Evolutionary conservation across 2,113 vertebrate genomes (phyloP).

Genomic region (Hystrix cristata): DNA sequence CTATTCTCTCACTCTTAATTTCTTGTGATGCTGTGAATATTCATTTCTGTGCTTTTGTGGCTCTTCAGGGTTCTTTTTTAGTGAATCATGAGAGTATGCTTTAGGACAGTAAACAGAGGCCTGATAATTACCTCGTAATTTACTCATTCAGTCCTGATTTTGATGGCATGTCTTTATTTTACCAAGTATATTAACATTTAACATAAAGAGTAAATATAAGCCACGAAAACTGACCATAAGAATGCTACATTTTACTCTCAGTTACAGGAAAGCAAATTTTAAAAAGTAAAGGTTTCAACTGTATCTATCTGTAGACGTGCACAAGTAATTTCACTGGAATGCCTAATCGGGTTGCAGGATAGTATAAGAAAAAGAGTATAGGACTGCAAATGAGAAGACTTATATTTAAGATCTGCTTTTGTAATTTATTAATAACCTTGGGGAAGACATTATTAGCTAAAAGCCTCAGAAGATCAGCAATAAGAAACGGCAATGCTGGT

Average conservation of each 20-base stretch:
- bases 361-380: not conserved
- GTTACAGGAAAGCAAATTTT: not conserved
- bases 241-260: not conserved
- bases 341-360: not conserved
- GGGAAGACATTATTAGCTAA: not conserved
- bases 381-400: not conserved
- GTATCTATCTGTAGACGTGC: not conserved
- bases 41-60: not conserved
- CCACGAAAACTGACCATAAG: not conserved
- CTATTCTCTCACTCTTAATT: not conserved
- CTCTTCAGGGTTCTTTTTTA: not conserved
- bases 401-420: conserved; percentile 13
- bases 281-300: not conserved
- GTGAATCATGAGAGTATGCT: not conserved
- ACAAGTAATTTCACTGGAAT: not conserved
- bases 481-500: not conserved
- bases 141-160: conserved; percentile 1
- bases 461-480: not conserved
- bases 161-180: not conserved
- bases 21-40: not conserved
- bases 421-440: not conserved
- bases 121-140: not conserved
- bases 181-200: not conserved
- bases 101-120: not conserved
- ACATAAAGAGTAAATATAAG: not conserved